Evolutionary conservation across 2,888 invertebrate species (phyloP).

Genomic region (Papilio elwesi): DNA sequence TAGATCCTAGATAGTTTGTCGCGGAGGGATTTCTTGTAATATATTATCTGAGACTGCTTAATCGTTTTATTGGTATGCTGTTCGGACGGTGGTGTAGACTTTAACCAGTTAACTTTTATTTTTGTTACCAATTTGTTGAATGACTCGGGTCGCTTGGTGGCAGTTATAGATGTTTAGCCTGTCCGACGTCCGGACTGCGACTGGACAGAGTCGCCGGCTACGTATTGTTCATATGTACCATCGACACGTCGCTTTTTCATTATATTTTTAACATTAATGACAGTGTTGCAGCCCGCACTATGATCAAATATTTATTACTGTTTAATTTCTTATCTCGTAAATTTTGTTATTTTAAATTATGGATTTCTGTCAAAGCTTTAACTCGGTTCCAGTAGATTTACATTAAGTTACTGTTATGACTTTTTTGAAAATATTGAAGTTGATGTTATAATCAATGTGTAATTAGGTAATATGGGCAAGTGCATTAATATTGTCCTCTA

Average conservation of each 20-base stretch:
- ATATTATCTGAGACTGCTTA: conserved; percentile 84
- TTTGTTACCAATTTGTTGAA: conserved; percentile 84
- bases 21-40: conserved; percentile 75
- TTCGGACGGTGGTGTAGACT: conserved; percentile 73
- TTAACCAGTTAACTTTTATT: conserved; percentile 78
- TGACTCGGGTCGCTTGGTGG: conserved; percentile 78
- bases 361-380: conserved; percentile 84
- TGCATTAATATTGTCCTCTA: conserved; percentile 82
- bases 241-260: conserved; percentile 65
- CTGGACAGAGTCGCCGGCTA: conserved; percentile 42
- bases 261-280: conserved; percentile 57
- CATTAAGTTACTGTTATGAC: conserved; percentile 84
- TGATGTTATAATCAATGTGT: conserved; percentile 83
- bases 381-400: conserved; percentile 84
- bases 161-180: conserved; percentile 68
- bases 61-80: conserved; percentile 83
- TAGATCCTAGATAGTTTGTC: conserved; percentile 82
- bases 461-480: conserved; percentile 83
- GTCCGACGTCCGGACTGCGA: conserved; percentile 52
- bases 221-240: conserved; percentile 58
- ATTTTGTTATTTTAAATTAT: conserved; percentile 82
- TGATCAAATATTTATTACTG: conserved; percentile 84
- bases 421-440: conserved; percentile 80
- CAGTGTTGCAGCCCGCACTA: conserved; percentile 65
- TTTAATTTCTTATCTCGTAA: conserved; percentile 80